phyloP scores from a whole-genome alignment of 2,113 vertebrate species.

The Tetrao urogallus region DNA sequence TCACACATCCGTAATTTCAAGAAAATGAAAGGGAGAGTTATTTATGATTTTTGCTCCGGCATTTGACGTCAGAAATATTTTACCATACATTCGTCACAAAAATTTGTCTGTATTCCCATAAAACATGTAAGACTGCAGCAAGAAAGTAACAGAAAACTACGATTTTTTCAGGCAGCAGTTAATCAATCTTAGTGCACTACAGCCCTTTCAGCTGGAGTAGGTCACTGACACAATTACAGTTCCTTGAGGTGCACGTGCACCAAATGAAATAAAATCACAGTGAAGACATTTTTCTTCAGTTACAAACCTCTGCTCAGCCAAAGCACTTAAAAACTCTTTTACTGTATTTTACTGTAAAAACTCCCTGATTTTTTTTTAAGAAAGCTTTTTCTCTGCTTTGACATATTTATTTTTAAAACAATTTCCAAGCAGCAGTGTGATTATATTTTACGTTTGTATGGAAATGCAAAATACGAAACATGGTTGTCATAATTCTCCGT shows the following conservation, averaged over 20 bases:
- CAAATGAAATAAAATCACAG: constrained; percentile 67
- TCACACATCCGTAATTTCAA: constrained; percentile 73
- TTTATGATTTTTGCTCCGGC: constrained; percentile 68
- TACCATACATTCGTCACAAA: constrained; percentile 58
- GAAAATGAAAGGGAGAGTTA: constrained; percentile 71
- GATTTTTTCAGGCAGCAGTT: constrained; percentile 57
- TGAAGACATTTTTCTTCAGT: constrained; percentile 15
- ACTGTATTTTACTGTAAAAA: constrained; percentile 13
- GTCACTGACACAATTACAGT: constrained; percentile 62
- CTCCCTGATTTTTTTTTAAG: constrained; percentile 32
- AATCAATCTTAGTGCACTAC: constrained; percentile 43
- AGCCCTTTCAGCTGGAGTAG: constrained; percentile 66
- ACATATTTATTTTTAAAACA: constrained; percentile 2
- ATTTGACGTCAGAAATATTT: constrained; percentile 67
- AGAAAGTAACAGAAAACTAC: constrained; percentile 61
- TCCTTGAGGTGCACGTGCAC: constrained; percentile 55
- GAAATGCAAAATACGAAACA: constrained; percentile 61
- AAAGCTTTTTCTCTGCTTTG: constrained; percentile 37
- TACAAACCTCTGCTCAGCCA: background rate
- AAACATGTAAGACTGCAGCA: constrained; percentile 65
- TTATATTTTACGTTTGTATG: constrained; percentile 45
- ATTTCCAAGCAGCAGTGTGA: constrained; percentile 9
- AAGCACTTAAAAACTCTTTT: constrained; percentile 15
- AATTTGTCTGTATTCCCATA: constrained; percentile 45
- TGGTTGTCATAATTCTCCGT: constrained; percentile 17